Base-by-base conservation (phyloP, 2,888 invertebrate genomes). In the Drosophila multiciliata region DNA sequence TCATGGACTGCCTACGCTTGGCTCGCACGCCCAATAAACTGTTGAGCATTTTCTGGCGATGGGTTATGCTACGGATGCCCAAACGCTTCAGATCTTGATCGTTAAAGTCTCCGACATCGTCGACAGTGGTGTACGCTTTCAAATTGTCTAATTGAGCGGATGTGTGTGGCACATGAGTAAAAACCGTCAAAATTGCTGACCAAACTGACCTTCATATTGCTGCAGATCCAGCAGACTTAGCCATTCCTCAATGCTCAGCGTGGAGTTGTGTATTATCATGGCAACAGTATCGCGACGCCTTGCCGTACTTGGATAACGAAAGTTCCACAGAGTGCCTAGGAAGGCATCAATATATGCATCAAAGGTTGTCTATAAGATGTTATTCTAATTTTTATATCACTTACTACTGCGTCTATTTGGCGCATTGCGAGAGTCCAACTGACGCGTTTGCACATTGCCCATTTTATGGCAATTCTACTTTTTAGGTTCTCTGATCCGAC, bases 1-100 rank as follows among this genome's bases (percentile, higher is more conserved):
- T 91, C 85, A 91, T 83, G 11, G 95, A 94, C 82, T 93, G 93
- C 73, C 94, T 93, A 61, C 94, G 94, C 91, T 95, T 96, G 32
- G 95, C 94, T 48, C 94, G 93, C 6, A 96, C 93, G 11, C 95
- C 94, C n/a, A 95, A 94, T 60, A 96, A 92, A 90, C 95, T 96
- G 40, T 95, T 94, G 73, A 95, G 94, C 79, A 96, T 95, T 82
- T 94, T 94, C 2, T 95, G 95, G 36, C 96, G 92, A 92, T 96
- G 95, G 20, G 94, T 94, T 3, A 95, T 94, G 83, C 95, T 95
- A 75, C 94, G 94, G 38, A 96, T 93, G 0, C 96, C 96, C 68
- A 95, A 91, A 52, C 94, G 93, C 84, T 94, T 94, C 57, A 96
- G 93, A 76, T 95, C 95, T 4, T 93, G 92, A 89, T 96, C 91